Conservation (phyloP, 1,140 invertebrate species). For the Drosophila arizonae region DNA sequence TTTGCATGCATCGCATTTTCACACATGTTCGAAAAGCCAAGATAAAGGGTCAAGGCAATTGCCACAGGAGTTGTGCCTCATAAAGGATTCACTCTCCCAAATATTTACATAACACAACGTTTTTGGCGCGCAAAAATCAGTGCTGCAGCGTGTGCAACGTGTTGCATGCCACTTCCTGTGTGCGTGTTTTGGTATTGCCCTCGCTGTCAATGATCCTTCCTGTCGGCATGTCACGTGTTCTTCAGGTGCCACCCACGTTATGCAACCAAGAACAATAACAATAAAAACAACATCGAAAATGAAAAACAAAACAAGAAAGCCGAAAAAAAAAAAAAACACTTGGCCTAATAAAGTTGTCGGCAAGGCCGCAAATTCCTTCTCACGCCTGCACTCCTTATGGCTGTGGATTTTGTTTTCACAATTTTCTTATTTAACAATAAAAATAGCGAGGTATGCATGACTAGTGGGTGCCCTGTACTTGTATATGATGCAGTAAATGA, state of each 20-base stretch:
- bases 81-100: slow-evolving; percentile 18
- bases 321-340: slow-evolving; percentile 25
- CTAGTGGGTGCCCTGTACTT: neutral
- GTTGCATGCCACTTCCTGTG: slow-evolving; percentile 15
- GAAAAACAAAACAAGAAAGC: slow-evolving; percentile 9
- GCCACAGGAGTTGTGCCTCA: slow-evolving; percentile 46
- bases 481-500: neutral
- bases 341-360: slow-evolving; percentile 43
- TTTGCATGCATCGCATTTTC: slow-evolving; percentile 54
- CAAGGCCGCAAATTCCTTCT: slow-evolving; percentile 60
- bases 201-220: slow-evolving; percentile 32
- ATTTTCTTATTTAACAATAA: neutral
- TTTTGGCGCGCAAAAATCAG: slow-evolving; percentile 71
- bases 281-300: slow-evolving; percentile 9
- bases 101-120: slow-evolving; percentile 59
- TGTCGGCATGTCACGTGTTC: slow-evolving; percentile 60
- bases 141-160: slow-evolving; percentile 33
- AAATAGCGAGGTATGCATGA: slow-evolving; percentile 2
- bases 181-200: neutral
- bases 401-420: slow-evolving; percentile 23
- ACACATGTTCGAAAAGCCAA: slow-evolving; percentile 30
- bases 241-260: slow-evolving; percentile 64
- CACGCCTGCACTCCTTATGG: slow-evolving; percentile 50
- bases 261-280: slow-evolving; percentile 27
- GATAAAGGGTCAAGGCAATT: slow-evolving; percentile 64